Evolutionary conservation across 2,113 vertebrate species (phyloP).

Genomic region (Dasypus novemcinctus): DNA sequence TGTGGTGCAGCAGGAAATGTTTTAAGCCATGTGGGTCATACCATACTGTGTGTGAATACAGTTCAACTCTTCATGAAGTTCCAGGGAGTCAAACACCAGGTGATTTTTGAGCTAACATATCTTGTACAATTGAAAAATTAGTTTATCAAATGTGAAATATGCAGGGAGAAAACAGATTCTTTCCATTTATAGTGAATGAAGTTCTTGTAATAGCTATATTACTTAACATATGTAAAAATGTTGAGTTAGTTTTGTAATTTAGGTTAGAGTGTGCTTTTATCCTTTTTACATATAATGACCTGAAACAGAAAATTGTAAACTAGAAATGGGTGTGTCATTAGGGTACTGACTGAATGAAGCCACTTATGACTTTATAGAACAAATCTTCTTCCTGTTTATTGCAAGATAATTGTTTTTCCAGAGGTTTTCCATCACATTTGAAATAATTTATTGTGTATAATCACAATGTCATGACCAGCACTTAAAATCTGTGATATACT

Average conservation of each 20-base stretch:
- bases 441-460: not conserved
- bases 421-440: not conserved
- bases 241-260: not conserved
- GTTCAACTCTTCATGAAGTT: constrained; percentile 99
- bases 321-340: too few relatives aligned
- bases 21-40: constrained; percentile 96
- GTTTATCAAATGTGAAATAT: not conserved
- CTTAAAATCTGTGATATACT: not conserved
- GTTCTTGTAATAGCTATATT: too few relatives aligned
- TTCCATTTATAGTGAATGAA: not conserved
- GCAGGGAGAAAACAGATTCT: not conserved
- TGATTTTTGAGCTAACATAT: constrained; percentile 67
- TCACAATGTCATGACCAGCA: not conserved
- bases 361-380: not conserved
- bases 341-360: not conserved
- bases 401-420: not conserved
- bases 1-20: constrained; percentile 94
- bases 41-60: constrained; percentile 98
- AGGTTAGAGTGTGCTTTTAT: not conserved
- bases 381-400: too few relatives aligned
- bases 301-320: not conserved
- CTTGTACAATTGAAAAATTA: not conserved
- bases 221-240: too few relatives aligned
- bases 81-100: constrained; percentile 98
- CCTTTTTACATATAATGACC: not conserved